Conservation (phyloP, 2,113 vertebrate species). For the Labeo catla region DNA sequence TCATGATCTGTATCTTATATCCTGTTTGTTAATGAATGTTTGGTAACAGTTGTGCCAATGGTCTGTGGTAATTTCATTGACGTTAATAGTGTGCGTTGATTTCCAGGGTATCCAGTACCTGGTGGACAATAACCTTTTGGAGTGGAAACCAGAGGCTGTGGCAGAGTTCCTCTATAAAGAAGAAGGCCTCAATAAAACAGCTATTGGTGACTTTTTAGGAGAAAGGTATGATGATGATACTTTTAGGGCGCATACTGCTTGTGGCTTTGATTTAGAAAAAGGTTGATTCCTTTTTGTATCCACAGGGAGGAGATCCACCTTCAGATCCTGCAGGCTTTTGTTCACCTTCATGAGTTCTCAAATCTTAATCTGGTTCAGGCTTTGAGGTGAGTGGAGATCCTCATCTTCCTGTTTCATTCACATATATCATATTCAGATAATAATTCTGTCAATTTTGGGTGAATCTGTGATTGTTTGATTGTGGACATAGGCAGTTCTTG, state of each 20-base stretch:
- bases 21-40: not conserved
- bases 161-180: slow-evolving; percentile 92
- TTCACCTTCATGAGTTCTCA: slow-evolving; percentile 89
- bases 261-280: not conserved
- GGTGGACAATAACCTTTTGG: slow-evolving; percentile 79
- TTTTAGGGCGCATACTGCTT: not conserved
- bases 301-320: slow-evolving; percentile 86
- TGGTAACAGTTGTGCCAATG: not conserved
- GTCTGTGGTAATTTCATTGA: slow-evolving; percentile 24
- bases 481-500: slow-evolving; percentile 84
- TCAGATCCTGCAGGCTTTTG: slow-evolving; percentile 87
- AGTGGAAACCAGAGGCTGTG: slow-evolving; percentile 76
- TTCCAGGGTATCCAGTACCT: slow-evolving; percentile 88
- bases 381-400: slow-evolving; percentile 77
- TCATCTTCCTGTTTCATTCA: not conserved
- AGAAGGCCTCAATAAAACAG: slow-evolving; percentile 92
- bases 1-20: not conserved
- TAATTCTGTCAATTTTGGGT: not conserved
- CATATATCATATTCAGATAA: not conserved
- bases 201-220: slow-evolving; percentile 90
- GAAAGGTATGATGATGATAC: slow-evolving; percentile 76
- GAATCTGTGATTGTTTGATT: not conserved
- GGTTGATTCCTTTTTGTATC: not conserved
- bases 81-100: not conserved
- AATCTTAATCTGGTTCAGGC: slow-evolving; percentile 95